Conservation (phyloP, 37 sponge, comb jelly and placozoan genomes). For the Beroe ovata region DNA sequence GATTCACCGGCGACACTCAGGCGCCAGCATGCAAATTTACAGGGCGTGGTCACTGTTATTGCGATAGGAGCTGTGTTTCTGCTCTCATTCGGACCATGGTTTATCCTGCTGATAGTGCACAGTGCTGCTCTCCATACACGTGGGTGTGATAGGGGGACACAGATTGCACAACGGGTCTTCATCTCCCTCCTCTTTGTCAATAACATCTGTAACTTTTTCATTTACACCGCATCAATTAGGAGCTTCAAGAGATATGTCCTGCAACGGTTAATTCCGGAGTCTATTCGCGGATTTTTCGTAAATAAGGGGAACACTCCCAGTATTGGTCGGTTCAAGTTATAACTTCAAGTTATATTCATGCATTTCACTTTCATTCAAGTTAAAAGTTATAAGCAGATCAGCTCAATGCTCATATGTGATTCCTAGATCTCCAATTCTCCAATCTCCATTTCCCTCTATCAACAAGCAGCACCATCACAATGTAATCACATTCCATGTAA, state of each 20-base stretch:
- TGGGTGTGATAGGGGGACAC: neutral
- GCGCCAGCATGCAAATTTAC: neutral
- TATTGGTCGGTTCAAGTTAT: no score
- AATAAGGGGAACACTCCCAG: no score
- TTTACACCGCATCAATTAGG: neutral
- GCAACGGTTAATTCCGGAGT: neutral
- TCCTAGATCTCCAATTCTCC: no score
- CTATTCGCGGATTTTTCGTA: neutral
- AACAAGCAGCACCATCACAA: no score
- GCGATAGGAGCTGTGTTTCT: neutral
- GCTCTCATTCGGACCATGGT: neutral
- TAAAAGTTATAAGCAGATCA: no score
- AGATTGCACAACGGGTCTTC: neutral
- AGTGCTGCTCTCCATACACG: neutral
- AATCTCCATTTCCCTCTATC: no score
- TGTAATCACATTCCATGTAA: no score
- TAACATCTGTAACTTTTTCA: neutral
- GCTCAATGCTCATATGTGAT: no score
- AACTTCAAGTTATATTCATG: no score
- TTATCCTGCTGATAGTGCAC: neutral
- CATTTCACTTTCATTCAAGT: no score
- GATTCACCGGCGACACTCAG: neutral
- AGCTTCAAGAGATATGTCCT: neutral
- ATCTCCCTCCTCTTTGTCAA: neutral
- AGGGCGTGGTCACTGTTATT: neutral